phyloP scores from a whole-genome alignment of 2,113 vertebrate genomes.

The Tapirus terrestris region DNA sequence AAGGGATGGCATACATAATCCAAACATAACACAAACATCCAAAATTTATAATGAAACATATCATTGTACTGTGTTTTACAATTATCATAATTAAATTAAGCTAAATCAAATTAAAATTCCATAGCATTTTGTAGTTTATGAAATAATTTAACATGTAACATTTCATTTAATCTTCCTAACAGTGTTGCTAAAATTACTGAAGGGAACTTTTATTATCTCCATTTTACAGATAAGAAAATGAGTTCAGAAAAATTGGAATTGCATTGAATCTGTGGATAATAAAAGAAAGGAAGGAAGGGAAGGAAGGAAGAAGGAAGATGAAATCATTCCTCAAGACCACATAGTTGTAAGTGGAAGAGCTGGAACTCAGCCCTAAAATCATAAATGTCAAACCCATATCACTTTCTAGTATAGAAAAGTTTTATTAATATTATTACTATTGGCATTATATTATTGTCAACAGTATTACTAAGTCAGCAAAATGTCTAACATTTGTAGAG shows the following conservation, averaged over 20 bases:
- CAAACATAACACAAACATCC: too few species aligned
- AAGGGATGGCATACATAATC: not conserved
- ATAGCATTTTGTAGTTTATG: not conserved
- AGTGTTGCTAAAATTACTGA: not conserved
- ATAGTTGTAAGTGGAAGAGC: not conserved
- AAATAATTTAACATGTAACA: not conserved
- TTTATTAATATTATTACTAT: not conserved
- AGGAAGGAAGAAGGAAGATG: not conserved
- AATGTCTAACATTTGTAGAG: not conserved
- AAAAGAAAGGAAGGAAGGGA: not conserved
- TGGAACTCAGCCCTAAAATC: not conserved
- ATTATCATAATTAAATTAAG: slow-evolving; percentile 9
- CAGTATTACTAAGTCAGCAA: not conserved
- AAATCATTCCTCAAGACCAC: not conserved
- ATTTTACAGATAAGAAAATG: not conserved
- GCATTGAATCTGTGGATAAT: not conserved
- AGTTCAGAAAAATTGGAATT: not conserved
- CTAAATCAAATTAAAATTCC: not conserved
- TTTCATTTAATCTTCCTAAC: not conserved
- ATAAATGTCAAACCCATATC: not conserved
- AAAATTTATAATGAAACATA: not conserved
- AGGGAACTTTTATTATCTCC: not conserved
- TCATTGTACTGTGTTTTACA: not conserved
- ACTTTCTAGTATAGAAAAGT: not conserved
- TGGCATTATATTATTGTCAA: not conserved